Base-by-base conservation (phyloP, 2,888 invertebrate species). In the Nephrotoma guestfalica region DNA sequence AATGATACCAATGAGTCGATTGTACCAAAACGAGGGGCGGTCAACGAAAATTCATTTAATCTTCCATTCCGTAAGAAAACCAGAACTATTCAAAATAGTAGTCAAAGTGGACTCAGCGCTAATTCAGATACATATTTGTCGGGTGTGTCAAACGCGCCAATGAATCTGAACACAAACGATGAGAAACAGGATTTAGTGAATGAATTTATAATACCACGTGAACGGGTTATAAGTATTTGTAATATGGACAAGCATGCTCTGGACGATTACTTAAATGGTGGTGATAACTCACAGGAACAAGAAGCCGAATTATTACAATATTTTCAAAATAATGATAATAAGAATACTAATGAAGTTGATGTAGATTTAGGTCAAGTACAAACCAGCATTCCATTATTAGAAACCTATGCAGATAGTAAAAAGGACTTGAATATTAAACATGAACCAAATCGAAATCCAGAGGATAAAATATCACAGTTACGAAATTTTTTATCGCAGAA, bases 291-390 rank as follows among this genome's bases (percentile, higher is more conserved):
- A 83, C 95, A 96, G 90, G 96, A 96, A 89, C 96, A 95, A 90
- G 96, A 97, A 91, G 96, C 96, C 90, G 97, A 97, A 91, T 92
- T 97, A 89, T 93, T 96, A 90, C 96, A 96, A 92, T 97, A 96
- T 92, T 96, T 96, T 91, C 95, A 90, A 90, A 91, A 88, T 91
- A 91, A 89, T 90, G 91, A 89, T 89, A 87, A 88, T 18, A 86
- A 89, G 89, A 42, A 87, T 86, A 90, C 90, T 91, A 91, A 91
- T 90, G 91, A 90, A 87, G 88, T 88, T 86, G 87, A 87, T 85
- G 87, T 87, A 42, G 40, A 57, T 15, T 11, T 11, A 11, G 41
- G 84, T n/a, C 11, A 86, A 51, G 40, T 57, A 41, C 7, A 86
- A 86, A 51, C 83, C 51, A 41, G 42, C 86, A 41, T 86, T 86